Evolutionary conservation across 2,113 vertebrate species (phyloP), one percentile per base, ranked within the genome.

Genomic region (Ailuropoda melanoleuca): DNA sequence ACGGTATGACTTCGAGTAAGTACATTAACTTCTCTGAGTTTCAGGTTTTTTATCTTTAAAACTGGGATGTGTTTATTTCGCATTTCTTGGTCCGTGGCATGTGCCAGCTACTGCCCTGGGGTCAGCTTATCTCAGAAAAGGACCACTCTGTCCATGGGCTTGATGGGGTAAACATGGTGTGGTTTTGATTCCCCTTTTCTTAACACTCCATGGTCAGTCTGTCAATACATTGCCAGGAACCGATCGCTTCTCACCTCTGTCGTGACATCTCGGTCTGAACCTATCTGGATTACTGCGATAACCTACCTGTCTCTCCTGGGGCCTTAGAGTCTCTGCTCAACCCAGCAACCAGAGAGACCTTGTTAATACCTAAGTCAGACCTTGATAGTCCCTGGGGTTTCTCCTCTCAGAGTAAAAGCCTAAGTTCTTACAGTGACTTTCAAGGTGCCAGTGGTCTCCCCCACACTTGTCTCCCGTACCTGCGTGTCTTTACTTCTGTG

Each of bases 201-300:
- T 50, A 15, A 12, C 0, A 6, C 1, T 10, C 34, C 11, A 1
- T 17, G 34, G 3, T 8, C 11, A 9, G 3, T 15, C 2, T 4
- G 3, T 62, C 55, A 21, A 15, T 46, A 10, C 29, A 17, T 46
- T 46, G 24, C 72, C 72, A 46, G 34, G 62, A 50, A 31, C 9
- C 1, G 31, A 43, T 37, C 3, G 6, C 24, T 23, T 92, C 55
- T 72, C 15, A 17, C 24, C 26, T 26, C 26, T 58, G 0, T 68
- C 21, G 4, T 3, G 10, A 55, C 13, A 60, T 13, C 0, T 10
- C 26, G 13, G n/a, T 55, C 13, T 10, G 34, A 9, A 5, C 13
- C 8, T 31, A 26, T 62, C 14, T 39, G 74, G 6, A 8, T 46
- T n/a, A 4, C 1, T 17, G 1, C 18, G 46, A 0, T 3, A 24